These are phyloP conservation scores for Odocoileus virginianus DNA, from an alignment of 2,113 vertebrate species.

Conservation along the genomic window DNA sequence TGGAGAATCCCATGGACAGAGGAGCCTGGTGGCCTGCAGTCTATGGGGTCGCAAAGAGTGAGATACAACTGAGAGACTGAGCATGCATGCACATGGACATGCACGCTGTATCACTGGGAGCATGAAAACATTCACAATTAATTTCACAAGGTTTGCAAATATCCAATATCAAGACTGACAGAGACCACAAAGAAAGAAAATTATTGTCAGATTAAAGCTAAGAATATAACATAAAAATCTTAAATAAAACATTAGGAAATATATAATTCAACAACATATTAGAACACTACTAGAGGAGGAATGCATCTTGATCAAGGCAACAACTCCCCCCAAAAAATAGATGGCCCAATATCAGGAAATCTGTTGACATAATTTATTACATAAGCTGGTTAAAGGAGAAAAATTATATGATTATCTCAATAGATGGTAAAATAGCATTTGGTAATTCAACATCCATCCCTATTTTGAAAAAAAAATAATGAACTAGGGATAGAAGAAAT, in stretches of 20 bases:
- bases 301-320: background rate
- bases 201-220: background rate
- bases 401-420: constrained; percentile 36
- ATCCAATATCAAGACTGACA: background rate
- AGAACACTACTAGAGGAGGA: background rate
- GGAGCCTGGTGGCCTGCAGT: background rate
- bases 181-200: background rate
- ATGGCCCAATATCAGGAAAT: background rate
- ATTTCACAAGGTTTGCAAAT: constrained; percentile 15
- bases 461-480: constrained; percentile 67
- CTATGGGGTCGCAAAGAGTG: background rate
- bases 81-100: background rate
- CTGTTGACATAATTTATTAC: constrained; percentile 11
- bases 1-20: background rate
- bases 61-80: background rate
- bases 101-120: background rate
- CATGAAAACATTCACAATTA: background rate
- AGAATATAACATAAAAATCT: background rate
- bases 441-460: constrained; percentile 57
- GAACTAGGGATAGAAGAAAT: constrained; percentile 17
- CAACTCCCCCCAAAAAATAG: background rate
- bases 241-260: constrained; percentile 29
- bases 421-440: constrained; percentile 7
- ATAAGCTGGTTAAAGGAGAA: constrained; percentile 13
- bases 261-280: background rate